Conservation (phyloP, 1,140 invertebrate genomes). For the Delia radicum region DNA sequence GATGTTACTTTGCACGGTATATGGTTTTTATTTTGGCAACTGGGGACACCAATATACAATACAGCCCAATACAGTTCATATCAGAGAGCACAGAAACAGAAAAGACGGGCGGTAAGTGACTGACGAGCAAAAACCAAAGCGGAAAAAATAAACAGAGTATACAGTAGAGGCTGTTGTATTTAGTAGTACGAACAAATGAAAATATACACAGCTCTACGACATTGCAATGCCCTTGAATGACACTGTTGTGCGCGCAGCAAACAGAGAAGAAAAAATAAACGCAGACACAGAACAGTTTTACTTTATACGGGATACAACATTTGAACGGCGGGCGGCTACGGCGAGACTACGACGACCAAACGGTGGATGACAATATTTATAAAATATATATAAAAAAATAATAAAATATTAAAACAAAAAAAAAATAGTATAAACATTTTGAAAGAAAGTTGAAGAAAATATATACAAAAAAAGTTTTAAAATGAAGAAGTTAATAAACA, state of each 20-base stretch:
- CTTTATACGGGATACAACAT: constrained; percentile 1
- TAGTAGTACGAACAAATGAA: not conserved
- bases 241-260: constrained; percentile 47
- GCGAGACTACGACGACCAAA: not conserved
- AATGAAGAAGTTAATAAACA: too few relatives aligned
- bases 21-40: too few relatives aligned
- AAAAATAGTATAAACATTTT: not conserved
- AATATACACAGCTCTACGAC: constrained; percentile 40
- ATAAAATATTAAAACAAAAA: not conserved
- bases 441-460: not conserved
- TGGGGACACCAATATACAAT: not conserved
- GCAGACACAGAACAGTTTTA: not conserved
- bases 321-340: constrained; percentile 18
- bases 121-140: not conserved
- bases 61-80: not conserved
- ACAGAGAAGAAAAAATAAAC: constrained; percentile 8
- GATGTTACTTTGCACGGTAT: too few relatives aligned
- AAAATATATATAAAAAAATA: not conserved
- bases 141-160: too few relatives aligned
- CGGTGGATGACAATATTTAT: constrained; percentile 14
- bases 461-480: too few relatives aligned
- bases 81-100: not conserved
- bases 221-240: constrained; percentile 56
- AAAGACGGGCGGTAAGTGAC: constrained; percentile 19
- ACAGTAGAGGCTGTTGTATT: not conserved